Evolutionary conservation across 1,140 invertebrate genomes (phyloP).

Genomic region (Drosophila asahinai): DNA sequence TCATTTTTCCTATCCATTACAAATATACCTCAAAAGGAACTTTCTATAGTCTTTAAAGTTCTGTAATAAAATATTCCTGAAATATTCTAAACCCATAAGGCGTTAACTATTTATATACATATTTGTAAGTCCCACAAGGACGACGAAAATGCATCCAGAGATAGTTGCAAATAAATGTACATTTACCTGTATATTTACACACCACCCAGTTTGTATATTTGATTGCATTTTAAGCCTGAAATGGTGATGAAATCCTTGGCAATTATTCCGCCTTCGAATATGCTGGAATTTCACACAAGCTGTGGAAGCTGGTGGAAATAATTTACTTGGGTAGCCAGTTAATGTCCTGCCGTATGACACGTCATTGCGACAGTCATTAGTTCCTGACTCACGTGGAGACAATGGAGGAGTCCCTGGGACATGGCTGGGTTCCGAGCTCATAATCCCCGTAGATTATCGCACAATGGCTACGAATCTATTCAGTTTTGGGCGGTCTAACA

Average conservation of each 20-base stretch:
- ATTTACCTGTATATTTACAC: constrained; percentile 7
- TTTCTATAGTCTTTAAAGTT: neutral
- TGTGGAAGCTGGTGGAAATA: neutral
- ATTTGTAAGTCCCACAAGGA: neutral
- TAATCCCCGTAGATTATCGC: constrained; percentile 56
- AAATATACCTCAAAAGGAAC: neutral
- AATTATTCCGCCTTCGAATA: constrained; percentile 16
- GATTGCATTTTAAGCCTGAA: constrained; percentile 18
- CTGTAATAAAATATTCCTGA: neutral
- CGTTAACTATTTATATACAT: neutral
- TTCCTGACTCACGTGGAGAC: constrained; percentile 15
- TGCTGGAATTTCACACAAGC: neutral
- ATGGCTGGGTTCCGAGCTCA: neutral
- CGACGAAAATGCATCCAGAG: neutral
- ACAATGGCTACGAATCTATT: constrained; percentile 25
- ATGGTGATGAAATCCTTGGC: constrained; percentile 13
- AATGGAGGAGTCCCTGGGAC: constrained; percentile 7
- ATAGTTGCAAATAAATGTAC: constrained; percentile 2
- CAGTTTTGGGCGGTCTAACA: constrained; percentile 10
- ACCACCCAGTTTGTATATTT: constrained; percentile 26
- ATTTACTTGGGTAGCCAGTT: constrained; percentile 15
- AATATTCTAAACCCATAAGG: neutral
- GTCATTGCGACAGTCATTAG: constrained; percentile 38
- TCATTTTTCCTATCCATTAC: neutral
- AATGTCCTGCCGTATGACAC: constrained; percentile 19